These are phyloP conservation scores for Tetragonula clypearis DNA, from an alignment of 1,140 invertebrate species.

Conservation along the genomic window DNA sequence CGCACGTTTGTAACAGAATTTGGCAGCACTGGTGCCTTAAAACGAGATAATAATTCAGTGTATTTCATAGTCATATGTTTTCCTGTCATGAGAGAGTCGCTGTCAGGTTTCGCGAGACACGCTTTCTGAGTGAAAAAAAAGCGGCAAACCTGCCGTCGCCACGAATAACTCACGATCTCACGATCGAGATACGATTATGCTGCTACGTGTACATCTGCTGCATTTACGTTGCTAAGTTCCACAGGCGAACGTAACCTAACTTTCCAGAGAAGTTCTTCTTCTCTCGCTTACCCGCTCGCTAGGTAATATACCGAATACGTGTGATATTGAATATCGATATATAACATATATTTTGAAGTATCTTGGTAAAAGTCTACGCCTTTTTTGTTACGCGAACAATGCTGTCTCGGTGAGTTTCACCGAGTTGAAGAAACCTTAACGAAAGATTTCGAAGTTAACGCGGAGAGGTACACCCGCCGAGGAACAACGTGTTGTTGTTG, in stretches of 20 bases:
- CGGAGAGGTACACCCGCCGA: background rate
- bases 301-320: background rate
- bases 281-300: background rate
- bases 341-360: background rate
- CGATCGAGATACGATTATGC: background rate
- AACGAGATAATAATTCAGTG: slow-evolving; percentile 25
- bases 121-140: background rate
- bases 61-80: slow-evolving; percentile 63
- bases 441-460: background rate
- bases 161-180: background rate
- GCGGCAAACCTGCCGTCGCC: no score
- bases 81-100: slow-evolving; percentile 30
- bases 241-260: background rate
- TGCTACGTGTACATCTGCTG: background rate
- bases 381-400: no score
- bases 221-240: background rate
- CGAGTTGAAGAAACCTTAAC: background rate
- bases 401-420: background rate
- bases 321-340: background rate
- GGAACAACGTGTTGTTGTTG: background rate
- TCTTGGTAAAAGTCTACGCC: background rate
- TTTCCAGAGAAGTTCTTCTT: background rate
- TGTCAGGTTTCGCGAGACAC: slow-evolving; percentile 52
- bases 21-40: slow-evolving; percentile 38
- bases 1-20: background rate